Evolutionary conservation across 2,113 vertebrate species (phyloP).

Genomic region (Xyrauchen texanus): DNA sequence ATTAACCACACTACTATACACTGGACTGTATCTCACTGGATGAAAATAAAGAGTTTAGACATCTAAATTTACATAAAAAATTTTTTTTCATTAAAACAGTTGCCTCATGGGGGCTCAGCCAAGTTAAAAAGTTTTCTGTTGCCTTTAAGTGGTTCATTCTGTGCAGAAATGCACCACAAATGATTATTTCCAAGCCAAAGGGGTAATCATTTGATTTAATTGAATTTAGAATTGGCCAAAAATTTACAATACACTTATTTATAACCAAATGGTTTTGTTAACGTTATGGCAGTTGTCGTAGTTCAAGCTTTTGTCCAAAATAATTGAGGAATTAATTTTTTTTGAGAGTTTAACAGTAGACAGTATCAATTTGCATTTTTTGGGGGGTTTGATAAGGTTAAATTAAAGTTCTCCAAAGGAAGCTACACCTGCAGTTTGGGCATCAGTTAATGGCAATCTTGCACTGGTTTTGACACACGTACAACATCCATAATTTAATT

Average conservation of each 20-base stretch:
- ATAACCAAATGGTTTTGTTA: no score
- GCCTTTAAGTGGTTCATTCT: background rate
- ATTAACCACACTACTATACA: background rate
- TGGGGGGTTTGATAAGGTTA: conserved; percentile 1
- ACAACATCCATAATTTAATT: background rate
- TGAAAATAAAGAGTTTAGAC: conserved; percentile 8
- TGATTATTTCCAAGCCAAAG: background rate
- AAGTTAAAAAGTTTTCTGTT: background rate
- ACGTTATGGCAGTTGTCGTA: background rate
- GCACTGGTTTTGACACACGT: background rate
- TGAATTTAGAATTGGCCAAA: background rate
- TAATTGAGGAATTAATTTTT: background rate
- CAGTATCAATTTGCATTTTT: background rate
- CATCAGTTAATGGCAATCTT: background rate
- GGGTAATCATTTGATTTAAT: no score
- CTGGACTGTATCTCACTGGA: conserved; percentile 35
- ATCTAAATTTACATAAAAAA: no score
- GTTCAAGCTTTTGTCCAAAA: background rate
- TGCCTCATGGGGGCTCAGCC: background rate
- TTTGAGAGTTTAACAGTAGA: background rate
- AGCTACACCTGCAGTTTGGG: conserved; percentile 33
- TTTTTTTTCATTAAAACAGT: no score
- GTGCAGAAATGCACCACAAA: no score
- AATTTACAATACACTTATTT: no score
- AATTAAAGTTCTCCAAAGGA: background rate